Evolutionary conservation across 2,888 invertebrate genomes (phyloP).

Genomic region (Calliphora vomitoria): DNA sequence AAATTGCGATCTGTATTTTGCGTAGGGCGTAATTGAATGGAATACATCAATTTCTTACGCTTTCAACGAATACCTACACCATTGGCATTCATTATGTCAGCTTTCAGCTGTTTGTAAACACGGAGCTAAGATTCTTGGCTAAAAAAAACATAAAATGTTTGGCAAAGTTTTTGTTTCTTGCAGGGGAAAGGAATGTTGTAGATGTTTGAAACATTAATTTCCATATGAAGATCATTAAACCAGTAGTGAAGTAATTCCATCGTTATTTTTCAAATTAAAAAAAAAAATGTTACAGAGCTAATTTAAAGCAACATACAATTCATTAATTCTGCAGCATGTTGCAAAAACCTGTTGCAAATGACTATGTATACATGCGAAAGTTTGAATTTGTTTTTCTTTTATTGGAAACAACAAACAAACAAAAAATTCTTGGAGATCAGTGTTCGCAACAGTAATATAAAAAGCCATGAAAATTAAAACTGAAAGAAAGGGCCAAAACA

Average conservation of each 20-base stretch:
- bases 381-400: background rate
- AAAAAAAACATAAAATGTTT: too few species aligned
- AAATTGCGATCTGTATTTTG: too few species aligned
- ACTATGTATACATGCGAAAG: background rate
- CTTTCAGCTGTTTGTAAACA: too few species aligned
- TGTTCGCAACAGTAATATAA: background rate
- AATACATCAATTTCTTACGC: too few species aligned
- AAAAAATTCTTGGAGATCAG: constrained; percentile 9
- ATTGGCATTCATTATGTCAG: too few species aligned
- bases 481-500: constrained; percentile 23
- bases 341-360: constrained; percentile 48
- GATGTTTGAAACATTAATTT: background rate
- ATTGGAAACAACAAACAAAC: constrained; percentile 14
- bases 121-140: too few species aligned
- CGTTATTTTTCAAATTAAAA: constrained; percentile 4
- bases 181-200: too few species aligned
- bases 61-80: too few species aligned
- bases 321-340: constrained; percentile 5
- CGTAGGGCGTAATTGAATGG: too few species aligned
- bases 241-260: background rate
- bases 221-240: background rate
- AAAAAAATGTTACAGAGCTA: background rate
- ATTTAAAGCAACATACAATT: background rate
- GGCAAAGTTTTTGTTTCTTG: too few species aligned
- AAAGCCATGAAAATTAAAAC: background rate